Evolutionary conservation across 2,113 vertebrate genomes (phyloP), one percentile per base, ranked within the genome.

Genomic region (Pionites leucogaster): DNA sequence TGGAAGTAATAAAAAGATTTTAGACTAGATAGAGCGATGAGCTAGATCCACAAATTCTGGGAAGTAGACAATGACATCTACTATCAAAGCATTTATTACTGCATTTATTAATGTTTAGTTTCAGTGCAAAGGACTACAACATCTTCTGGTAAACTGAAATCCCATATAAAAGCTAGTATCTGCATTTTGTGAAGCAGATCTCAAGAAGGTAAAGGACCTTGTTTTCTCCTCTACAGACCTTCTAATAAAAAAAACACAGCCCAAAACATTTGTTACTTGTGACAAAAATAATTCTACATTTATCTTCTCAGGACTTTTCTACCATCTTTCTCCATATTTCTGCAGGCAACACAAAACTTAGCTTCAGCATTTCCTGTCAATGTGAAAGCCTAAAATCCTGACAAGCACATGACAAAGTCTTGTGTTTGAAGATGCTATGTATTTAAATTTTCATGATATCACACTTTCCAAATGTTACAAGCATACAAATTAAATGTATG

Each of bases 361-460:
- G 64, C n/a, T 95, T 93, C 93, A 96, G 92, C 82, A 90, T 94
- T 95, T 93, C 72, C 37, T 96, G 92, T 96, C 95, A 96, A 90
- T 50, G 60, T 90, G 86, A 90, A 72, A 96, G 82, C 57, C 86
- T 71, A 80, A 95, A 90, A 94, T 88, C 72, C 80, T 96, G 93
- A 96, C 92, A 96, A 88, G 63, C 68, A 93, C 90, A 97, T 55
- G 93, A 96, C 94, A 93, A 76, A 95, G 70, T 75, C 92, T 92
- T 94, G 88, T 88, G 60, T 79, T 77, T 68, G 90, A 96, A 92
- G 76, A 94, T 88, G 88, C 55, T 94, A 74, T 88, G 68, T 60
- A 95, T 96, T 97, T 95, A 93, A 96, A 94, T 95, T 96, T 95
- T 96, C 93, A 96, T 88, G 75, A 53, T 90, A 86, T 94, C 92